A percentile compares a stretch with the other conserved stretches of the same genome.
These are phyloP conservation scores for Tapirus terrestris DNA, from an alignment of 2,113 vertebrate genomes.

Conservation along the genomic window DNA sequence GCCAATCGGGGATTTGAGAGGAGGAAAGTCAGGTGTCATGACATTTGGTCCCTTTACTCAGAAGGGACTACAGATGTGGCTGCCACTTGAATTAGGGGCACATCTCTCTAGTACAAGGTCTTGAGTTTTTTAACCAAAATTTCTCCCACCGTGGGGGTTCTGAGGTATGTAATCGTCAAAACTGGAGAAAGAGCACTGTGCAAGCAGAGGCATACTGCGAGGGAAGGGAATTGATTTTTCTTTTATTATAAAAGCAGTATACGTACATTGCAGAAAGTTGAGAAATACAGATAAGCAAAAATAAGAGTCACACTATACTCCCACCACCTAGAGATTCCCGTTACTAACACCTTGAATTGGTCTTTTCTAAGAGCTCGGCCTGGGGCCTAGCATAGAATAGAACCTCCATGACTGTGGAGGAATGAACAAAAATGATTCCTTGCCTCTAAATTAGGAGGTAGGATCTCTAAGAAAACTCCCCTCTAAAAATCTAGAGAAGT, in stretches of 20 bases:
- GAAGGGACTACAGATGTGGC: not conserved
- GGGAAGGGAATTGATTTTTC: not conserved
- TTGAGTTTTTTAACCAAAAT: not conserved
- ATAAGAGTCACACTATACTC: not conserved
- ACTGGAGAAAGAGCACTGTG: not conserved
- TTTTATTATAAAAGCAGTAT: not conserved
- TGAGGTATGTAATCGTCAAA: not conserved
- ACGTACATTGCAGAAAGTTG: not conserved
- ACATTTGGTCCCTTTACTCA: not conserved
- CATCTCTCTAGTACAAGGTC: not conserved
- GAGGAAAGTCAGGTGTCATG: not conserved
- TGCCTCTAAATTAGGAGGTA: not conserved
- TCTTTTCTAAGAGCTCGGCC: conserved; percentile 4
- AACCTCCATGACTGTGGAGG: not conserved
- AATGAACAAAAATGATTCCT: not conserved
- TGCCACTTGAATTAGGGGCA: not conserved
- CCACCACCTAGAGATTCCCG: not conserved
- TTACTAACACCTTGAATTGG: not conserved
- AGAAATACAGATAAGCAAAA: not conserved
- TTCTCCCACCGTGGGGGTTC: not conserved
- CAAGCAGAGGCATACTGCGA: not conserved
- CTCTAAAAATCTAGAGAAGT: not conserved
- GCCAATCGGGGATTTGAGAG: not conserved
- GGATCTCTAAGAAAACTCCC: not conserved
- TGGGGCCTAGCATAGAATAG: not conserved